These are phyloP conservation scores for Atrina japonica DNA, from an alignment of 2,888 invertebrate species.

Conservation along the genomic window DNA sequence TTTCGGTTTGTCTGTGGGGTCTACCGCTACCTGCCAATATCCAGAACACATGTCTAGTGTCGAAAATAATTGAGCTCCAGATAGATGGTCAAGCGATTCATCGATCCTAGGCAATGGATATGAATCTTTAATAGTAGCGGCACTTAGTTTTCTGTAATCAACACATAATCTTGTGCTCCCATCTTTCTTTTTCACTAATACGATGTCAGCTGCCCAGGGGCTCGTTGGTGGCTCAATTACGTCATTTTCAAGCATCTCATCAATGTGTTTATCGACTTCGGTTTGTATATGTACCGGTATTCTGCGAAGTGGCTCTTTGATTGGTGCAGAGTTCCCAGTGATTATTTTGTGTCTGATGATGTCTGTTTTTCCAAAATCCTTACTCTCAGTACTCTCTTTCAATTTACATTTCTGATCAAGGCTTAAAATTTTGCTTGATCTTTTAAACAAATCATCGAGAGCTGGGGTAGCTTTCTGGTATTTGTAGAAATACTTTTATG, in stretches of 20 bases:
- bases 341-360: constrained; percentile 11
- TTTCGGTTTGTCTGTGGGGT: no score
- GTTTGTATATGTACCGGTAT: constrained; percentile 21
- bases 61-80: constrained; percentile 12
- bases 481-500: neutral
- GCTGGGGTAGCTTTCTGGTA: no score
- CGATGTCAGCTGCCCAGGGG: constrained; percentile 43
- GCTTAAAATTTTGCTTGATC: no score
- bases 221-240: constrained; percentile 33
- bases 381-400: no score
- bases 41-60: no score
- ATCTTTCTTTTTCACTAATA: constrained; percentile 42
- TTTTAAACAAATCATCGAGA: no score
- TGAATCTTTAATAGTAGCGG: constrained; percentile 32
- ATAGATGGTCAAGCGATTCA: constrained; percentile 1
- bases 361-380: no score
- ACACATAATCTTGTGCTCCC: constrained; percentile 36
- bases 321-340: constrained; percentile 22
- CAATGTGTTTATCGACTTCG: constrained; percentile 35
- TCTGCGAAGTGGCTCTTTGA: constrained; percentile 22
- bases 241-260: constrained; percentile 40
- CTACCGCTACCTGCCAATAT: no score
- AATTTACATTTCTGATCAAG: no score
- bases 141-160: constrained; percentile 34
- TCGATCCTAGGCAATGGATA: constrained; percentile 32